Percentiles rank a stretch among this genome's conserved stretches.
Evolutionary conservation across 2,888 invertebrate genomes (phyloP).

Genomic region (Cyaniris semiargus): DNA sequence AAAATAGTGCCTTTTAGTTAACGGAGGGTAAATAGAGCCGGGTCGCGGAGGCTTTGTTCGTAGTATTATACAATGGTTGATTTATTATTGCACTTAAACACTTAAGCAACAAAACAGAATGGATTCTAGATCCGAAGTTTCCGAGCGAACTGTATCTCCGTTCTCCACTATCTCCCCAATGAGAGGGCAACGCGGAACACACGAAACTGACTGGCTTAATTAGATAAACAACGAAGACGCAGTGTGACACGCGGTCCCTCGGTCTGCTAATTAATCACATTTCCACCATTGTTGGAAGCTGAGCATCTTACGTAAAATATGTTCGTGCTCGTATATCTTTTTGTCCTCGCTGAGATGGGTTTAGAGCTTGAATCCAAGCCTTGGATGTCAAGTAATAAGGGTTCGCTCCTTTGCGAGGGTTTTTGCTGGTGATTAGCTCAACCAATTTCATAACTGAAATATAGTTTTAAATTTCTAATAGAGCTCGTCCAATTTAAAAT

Average conservation of each 20-base stretch:
- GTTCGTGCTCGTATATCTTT: slow-evolving; percentile 9
- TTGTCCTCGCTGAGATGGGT: background rate
- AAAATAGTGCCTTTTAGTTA: slow-evolving; percentile 24
- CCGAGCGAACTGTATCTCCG: slow-evolving; percentile 7
- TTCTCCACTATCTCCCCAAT: slow-evolving; percentile 18
- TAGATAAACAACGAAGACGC: slow-evolving; percentile 42
- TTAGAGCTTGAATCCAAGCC: background rate
- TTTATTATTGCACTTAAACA: slow-evolving; percentile 29
- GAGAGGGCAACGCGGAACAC: slow-evolving; percentile 22
- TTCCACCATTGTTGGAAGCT: slow-evolving; percentile 29
- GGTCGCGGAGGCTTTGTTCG: slow-evolving; percentile 29
- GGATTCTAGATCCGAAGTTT: slow-evolving; percentile 23
- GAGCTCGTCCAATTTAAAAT: no score
- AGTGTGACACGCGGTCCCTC: slow-evolving; percentile 37
- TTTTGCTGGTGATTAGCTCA: background rate
- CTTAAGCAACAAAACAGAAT: slow-evolving; percentile 32
- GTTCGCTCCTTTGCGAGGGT: no score
- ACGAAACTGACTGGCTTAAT: slow-evolving; percentile 40
- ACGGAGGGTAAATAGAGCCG: slow-evolving; percentile 17
- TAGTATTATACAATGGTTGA: slow-evolving; percentile 32
- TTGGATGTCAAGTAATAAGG: background rate
- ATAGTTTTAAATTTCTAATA: no score
- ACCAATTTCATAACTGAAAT: background rate
- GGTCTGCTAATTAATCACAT: slow-evolving; percentile 39
- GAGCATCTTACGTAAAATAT: slow-evolving; percentile 28